phyloP scores from a whole-genome alignment of 2,113 vertebrate genomes.

The Heteronetta atricapilla region DNA sequence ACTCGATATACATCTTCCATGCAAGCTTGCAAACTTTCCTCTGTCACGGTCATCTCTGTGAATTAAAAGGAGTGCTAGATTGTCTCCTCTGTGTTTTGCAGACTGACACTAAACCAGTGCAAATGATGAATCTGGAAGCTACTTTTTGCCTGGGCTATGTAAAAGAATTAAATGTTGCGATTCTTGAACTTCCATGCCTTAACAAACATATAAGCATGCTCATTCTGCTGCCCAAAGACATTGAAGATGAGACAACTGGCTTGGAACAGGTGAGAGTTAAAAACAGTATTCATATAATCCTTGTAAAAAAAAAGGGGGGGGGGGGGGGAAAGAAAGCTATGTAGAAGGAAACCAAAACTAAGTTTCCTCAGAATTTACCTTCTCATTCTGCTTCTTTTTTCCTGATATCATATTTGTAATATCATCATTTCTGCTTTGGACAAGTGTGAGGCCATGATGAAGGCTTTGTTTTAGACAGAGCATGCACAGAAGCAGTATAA shows the following conservation, averaged over 20 bases:
- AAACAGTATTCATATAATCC: not conserved
- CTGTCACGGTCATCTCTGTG: not conserved
- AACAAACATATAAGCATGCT: conserved; percentile 93
- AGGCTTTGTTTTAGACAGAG: not conserved
- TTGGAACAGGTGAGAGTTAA: conserved; percentile 84
- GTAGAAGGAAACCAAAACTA: not conserved
- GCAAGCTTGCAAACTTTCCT: not conserved
- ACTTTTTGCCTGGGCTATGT: conserved; percentile 79
- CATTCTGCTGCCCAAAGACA: conserved; percentile 85
- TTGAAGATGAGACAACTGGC: conserved; percentile 84
- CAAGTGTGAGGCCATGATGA: not conserved
- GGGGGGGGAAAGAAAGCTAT: too few species aligned
- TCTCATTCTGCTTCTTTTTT: not conserved
- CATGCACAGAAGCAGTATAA: not conserved
- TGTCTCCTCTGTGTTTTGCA: conserved; percentile 51
- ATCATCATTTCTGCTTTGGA: not conserved
- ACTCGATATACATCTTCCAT: not conserved
- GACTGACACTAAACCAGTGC: conserved; percentile 85
- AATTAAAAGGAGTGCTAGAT: not conserved
- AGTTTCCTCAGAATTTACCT: not conserved
- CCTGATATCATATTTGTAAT: not conserved
- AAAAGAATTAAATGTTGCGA: conserved; percentile 76
- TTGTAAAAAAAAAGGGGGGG: too few species aligned
- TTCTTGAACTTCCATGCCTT: conserved; percentile 91
- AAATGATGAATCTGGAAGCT: conserved; percentile 87